phyloP scores from a whole-genome alignment of 2,888 invertebrate genomes.

The Tanypteryx hageni region DNA sequence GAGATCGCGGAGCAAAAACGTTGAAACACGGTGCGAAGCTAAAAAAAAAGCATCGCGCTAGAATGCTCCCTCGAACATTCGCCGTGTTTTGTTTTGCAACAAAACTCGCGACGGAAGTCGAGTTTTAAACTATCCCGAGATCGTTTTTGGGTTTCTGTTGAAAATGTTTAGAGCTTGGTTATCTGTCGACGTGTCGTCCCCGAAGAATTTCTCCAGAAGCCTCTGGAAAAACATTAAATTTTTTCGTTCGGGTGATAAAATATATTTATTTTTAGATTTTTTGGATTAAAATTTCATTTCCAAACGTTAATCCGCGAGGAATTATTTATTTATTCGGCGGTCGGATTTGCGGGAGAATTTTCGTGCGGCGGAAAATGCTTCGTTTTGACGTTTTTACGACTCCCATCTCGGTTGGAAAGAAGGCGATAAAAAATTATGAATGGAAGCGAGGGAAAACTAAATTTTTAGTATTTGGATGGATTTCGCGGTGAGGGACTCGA shows the following conservation, averaged over 20 bases:
- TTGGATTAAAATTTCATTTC: background rate
- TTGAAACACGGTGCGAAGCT: background rate
- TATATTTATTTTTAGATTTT: no score
- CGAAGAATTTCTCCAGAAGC: background rate
- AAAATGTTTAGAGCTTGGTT: background rate
- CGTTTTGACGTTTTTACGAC: background rate
- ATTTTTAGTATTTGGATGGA: no score
- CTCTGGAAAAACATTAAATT: background rate
- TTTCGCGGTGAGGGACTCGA: no score
- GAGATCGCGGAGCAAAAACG: background rate
- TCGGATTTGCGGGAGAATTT: background rate
- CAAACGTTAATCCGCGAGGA: background rate
- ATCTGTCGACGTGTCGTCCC: background rate
- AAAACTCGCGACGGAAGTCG: background rate
- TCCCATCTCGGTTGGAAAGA: background rate
- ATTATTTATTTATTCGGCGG: conserved; percentile 24
- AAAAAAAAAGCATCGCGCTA: background rate
- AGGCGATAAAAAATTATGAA: background rate
- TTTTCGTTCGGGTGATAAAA: conserved; percentile 4
- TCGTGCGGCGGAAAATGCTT: background rate
- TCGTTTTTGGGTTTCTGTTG: background rate
- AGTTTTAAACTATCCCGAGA: background rate
- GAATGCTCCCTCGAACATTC: no score
- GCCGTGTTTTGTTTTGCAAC: background rate
- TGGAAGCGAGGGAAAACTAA: background rate